Evolutionary conservation across 1,140 invertebrate species (phyloP).

Genomic region (Theocolax elegans): DNA sequence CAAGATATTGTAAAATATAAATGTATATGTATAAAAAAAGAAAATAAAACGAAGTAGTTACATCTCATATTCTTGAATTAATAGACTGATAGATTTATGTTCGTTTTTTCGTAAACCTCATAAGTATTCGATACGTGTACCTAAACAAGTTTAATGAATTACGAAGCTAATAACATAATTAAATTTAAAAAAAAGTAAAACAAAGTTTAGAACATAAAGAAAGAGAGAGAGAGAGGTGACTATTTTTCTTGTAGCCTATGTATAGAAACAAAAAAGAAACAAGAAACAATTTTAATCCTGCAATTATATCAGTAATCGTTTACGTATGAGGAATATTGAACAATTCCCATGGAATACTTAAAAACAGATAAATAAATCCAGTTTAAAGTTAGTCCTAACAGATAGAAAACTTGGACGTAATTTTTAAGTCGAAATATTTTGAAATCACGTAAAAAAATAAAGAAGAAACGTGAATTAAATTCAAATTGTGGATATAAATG

Average conservation of each 20-base stretch:
- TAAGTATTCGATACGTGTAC: conserved; percentile 21
- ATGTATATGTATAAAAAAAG: not conserved
- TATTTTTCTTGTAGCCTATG: conserved; percentile 32
- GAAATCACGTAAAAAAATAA: not conserved
- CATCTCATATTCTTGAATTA: not conserved
- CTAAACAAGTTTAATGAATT: too few relatives aligned
- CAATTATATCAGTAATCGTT: not conserved
- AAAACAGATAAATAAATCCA: not conserved
- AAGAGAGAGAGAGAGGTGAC: not conserved
- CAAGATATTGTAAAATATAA: conserved; percentile 11
- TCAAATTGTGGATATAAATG: conserved; percentile 20
- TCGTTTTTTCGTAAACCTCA: conserved; percentile 13
- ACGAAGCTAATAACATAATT: too few relatives aligned
- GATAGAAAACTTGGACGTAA: conserved; percentile 2
- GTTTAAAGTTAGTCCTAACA: not conserved
- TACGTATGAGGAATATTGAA: not conserved
- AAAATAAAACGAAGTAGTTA: not conserved
- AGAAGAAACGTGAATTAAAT: conserved; percentile 1
- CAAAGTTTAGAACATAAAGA: not conserved
- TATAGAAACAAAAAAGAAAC: too few relatives aligned
- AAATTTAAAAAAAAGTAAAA: conserved; percentile 17
- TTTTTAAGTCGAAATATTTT: not conserved
- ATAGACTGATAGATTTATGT: conserved; percentile 24
- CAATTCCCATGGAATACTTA: not conserved
- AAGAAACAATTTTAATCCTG: not conserved